Base-by-base conservation (phyloP, 1,140 invertebrate genomes). In the Drosophila rufa region DNA sequence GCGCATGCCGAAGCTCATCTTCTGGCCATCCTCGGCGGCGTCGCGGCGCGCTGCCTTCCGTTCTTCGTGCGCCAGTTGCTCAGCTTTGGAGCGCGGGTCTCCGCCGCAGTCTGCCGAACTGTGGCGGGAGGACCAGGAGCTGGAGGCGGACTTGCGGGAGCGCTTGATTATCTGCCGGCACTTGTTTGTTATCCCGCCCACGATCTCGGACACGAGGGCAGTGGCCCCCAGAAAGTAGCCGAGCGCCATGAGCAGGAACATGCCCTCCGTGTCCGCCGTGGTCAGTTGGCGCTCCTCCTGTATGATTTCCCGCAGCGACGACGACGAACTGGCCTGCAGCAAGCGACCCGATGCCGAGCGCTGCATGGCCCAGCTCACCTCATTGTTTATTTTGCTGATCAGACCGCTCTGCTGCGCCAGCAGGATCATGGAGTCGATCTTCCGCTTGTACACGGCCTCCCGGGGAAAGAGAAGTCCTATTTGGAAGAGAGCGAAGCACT, bases 201-300 rank as follows among this genome's bases (percentile, higher is more conserved):
- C 94, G 92, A 94, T 95, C 92, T 95, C 95, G 0, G 94, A 95
- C 4, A 95, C 66, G 22, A 95, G 90, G 7, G 94, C 94, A 15
- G 92, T 84, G 2, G 89, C 93, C 4, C 95, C 96, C 14, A 95
- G 75, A 0, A 95, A 84, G 90, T 95, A 95, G 0, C 96, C 96
- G 43, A 94, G 94, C 2, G 94, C 95, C 55, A 97, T 93, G 2
- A 97, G 93, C 8, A 96, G 91, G 81, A 97, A 97, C 95, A 96
- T 97, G 7, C 96, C 96, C 93, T 96, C 95, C 3, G 95, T 96
- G 70, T 96, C 96, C 80, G 96, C 95, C 42, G 96, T 93, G 0
- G 95, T 95, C 25, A 97, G 80, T 48, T 95, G 94, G 58, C 95
- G 94, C 87, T 97, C 96, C 92, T 96, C 95, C 91, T 62, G 93